Conservation (phyloP, 64 coral and sea anemone genomes). For the Hydrozoanthus tunicans region DNA sequence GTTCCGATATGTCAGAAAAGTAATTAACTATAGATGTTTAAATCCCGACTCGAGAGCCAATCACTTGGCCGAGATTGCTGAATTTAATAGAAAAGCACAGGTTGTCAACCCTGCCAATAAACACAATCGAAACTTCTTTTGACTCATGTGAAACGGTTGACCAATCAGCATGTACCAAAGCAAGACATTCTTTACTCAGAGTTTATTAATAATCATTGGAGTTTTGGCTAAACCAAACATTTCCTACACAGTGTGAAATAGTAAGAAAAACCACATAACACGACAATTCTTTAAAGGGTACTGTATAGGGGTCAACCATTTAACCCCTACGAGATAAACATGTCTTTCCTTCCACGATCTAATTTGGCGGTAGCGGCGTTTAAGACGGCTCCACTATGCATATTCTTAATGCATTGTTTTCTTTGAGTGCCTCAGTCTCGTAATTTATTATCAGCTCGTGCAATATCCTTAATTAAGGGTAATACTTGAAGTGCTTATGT, state of each 20-base stretch:
- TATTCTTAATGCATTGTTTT: slow-evolving; percentile 72
- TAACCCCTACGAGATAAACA: slow-evolving; percentile 52
- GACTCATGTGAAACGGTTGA: slow-evolving; percentile 65
- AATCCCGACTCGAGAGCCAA: slow-evolving; percentile 69
- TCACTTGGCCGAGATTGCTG: slow-evolving; percentile 54
- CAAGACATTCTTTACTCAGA: slow-evolving; percentile 81
- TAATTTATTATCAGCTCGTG: slow-evolving; percentile 75
- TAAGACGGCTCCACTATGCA: slow-evolving; percentile 9
- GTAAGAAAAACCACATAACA: slow-evolving; percentile 79
- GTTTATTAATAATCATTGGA: slow-evolving; percentile 88
- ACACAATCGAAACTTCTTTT: slow-evolving; percentile 78
- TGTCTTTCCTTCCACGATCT: slow-evolving; percentile 32
- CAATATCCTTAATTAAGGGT: slow-evolving; percentile 91
- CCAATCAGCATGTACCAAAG: slow-evolving; percentile 71
- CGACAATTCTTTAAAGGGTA: slow-evolving; percentile 41
- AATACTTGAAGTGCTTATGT: slow-evolving; percentile 88
- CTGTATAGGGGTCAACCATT: slow-evolving; percentile 68
- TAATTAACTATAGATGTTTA: slow-evolving; percentile 98
- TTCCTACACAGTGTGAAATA: slow-evolving; percentile 83
- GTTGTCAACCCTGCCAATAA: slow-evolving; percentile 88
- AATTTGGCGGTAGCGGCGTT: slow-evolving; percentile 39
- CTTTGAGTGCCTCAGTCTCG: slow-evolving; percentile 58
- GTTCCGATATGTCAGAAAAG: slow-evolving; percentile 94
- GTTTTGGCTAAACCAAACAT: slow-evolving; percentile 86
- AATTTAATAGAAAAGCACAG: slow-evolving; percentile 82